phyloP scores from a whole-genome alignment of 2,888 invertebrate genomes.

The Dicyrtomina minuta region DNA sequence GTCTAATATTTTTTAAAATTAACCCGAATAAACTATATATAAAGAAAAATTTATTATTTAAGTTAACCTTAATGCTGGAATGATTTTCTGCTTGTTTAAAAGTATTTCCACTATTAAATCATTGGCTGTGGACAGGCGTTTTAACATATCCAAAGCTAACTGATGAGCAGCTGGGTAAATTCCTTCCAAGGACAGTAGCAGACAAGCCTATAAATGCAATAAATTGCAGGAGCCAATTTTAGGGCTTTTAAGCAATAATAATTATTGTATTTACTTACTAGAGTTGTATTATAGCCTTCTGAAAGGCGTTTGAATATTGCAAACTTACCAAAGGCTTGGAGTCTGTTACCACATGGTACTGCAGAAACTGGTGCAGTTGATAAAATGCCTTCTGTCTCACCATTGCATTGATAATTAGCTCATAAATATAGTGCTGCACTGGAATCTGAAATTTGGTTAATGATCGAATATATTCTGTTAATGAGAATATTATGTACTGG shows the following conservation, averaged over 20 bases:
- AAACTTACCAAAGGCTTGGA: constrained; percentile 71
- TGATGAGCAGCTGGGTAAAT: constrained; percentile 81
- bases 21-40: no score
- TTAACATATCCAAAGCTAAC: constrained; percentile 92
- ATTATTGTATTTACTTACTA: no score
- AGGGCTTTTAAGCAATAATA: not conserved
- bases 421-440: constrained; percentile 82
- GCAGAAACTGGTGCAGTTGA: constrained; percentile 78
- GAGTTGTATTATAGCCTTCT: no score
- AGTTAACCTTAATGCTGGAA: constrained; percentile 66
- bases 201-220: constrained; percentile 67
- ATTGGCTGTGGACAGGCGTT: constrained; percentile 72
- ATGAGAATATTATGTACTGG: constrained; percentile 57
- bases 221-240: no score
- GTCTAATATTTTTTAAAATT: no score
- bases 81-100: constrained; percentile 80
- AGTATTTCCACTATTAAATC: constrained; percentile 92
- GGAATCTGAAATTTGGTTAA: constrained; percentile 75
- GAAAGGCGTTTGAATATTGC: no score
- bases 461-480: constrained; percentile 80
- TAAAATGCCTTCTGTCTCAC: constrained; percentile 72
- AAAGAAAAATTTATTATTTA: not conserved
- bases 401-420: constrained; percentile 77
- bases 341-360: constrained; percentile 79
- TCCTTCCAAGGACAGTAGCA: constrained; percentile 82